Base-by-base conservation (phyloP, 2,888 invertebrate species). In the Agrochola lota region DNA sequence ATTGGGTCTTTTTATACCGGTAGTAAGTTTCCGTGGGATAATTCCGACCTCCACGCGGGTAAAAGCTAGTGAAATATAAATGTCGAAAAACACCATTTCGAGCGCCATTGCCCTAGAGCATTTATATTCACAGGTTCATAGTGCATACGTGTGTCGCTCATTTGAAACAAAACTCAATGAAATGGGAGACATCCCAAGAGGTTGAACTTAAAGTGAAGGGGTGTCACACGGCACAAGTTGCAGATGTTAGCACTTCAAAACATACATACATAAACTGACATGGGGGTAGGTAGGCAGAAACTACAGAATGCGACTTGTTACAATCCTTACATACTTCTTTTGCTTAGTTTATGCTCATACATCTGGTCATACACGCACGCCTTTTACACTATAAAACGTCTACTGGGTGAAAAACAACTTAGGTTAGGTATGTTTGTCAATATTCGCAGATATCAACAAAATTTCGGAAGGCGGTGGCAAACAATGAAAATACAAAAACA, bases 151-250 rank as follows among this genome's bases (percentile, higher is more conserved):
- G 55, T 70, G 73, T 57, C 26, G 40, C 23, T 74, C 60, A 77
- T 82, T 76, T 68, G 40, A 63, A 78, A 74, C 59, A 64, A 66
- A 74, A 57, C 40, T 71, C 68, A 60, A 71, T 80, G 86, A 78
- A 82, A 80, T 82, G 12, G 60, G 57, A 74, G 77, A 57, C 26
- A n/a, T 70, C 78, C 64, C 66, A 12, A 17, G 85, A 78, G 80
- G 60, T 59, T 35, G 6, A n/a, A 52, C 55, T 46, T 60, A 63
- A 57, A 78, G 57, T 67, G 46, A 73, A 74, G 40, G 52, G 68
- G 59, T 77, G 72, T 60, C 71, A 71, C 43, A 35, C 52, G 15
- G 15, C 49, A 26, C 6, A 74, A 83, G 57, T 52, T 64, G 60
- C 30, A 60, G 26, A 43, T 74, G 20, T n/a, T 20, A n/a, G 52